Conservation (phyloP, 2,113 vertebrate genomes). For the Elephas maximus region DNA sequence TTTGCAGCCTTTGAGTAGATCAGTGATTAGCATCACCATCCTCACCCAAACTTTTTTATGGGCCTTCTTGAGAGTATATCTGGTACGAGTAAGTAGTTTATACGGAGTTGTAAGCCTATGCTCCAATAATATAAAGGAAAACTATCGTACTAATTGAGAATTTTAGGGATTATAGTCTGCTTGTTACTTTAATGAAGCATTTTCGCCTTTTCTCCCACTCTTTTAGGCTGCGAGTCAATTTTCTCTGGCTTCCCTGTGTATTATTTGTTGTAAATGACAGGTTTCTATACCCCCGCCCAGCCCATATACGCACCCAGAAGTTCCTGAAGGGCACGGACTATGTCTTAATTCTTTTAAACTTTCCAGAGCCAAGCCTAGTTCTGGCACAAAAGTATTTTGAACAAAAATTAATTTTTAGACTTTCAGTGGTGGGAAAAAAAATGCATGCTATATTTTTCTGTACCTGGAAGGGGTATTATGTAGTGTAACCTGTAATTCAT, state of each 20-base stretch:
- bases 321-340: neutral
- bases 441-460: neutral
- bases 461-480: neutral
- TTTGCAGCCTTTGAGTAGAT: neutral
- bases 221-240: neutral
- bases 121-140: neutral
- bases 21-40: neutral
- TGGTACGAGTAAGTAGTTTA: constrained; percentile 44
- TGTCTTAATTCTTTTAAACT: constrained; percentile 49
- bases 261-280: neutral
- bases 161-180: neutral
- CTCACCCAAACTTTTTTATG: constrained; percentile 55
- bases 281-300: neutral
- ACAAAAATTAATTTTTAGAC: constrained; percentile 4
- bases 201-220: neutral
- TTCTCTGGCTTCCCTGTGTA: neutral
- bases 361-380: constrained; percentile 26
- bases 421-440: neutral
- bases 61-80: constrained; percentile 22
- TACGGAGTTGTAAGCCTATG: neutral
- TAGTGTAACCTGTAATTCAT: neutral
- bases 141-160: neutral
- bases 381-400: neutral
- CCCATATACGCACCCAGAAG: neutral
- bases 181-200: neutral